Evolutionary conservation across 1,140 invertebrate species (phyloP), one percentile per base, ranked within the genome.

Genomic region (Melipona quadrifasciata): DNA sequence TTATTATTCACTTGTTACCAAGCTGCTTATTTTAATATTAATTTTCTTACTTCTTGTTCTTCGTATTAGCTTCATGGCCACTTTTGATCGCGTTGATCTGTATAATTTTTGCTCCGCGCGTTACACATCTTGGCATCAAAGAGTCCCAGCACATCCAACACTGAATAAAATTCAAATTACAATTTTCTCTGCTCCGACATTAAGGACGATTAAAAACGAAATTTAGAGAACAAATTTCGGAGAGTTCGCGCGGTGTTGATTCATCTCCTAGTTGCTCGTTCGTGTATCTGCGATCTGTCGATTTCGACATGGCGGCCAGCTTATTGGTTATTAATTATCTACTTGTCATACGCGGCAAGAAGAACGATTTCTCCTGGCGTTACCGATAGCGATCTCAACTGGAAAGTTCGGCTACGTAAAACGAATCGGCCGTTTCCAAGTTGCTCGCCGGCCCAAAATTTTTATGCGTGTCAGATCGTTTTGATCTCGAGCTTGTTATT

Each of bases 261-360:
- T 75, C 70, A 67, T 68, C 79, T 65, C 21, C 55, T 78, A 82
- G 79, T 71, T 75, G 73, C 77, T 83, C 86, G 68, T 55, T 47
- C 58, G 17, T 82, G 82, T 47, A 81, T 89, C 79, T 87, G 61
- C 61, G 79, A 84, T 88, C 83, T 80, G 64, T 51, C 79, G 79
- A 77, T 87, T 88, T 87, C 87, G 82, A 77, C 78, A 87, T 64
- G 17, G 24, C 17, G 17, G 16, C 53, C 53, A 76, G 51, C 74
- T 83, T 86, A 89, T 89, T 78, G 87, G 75, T 84, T 89, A 84
- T 89, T 89, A 89, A 89, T 89, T 86, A 84, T 81, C 81, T 78
- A 79, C 70, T 68, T 82, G 82, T 85, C 77, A 24, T 82, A 51
- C 79, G 80, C 84, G 67, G 84, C 53, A 74, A 89, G 58, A 88